Base-by-base conservation (phyloP, 2,113 vertebrate genomes). In the Taurulus bubalis region DNA sequence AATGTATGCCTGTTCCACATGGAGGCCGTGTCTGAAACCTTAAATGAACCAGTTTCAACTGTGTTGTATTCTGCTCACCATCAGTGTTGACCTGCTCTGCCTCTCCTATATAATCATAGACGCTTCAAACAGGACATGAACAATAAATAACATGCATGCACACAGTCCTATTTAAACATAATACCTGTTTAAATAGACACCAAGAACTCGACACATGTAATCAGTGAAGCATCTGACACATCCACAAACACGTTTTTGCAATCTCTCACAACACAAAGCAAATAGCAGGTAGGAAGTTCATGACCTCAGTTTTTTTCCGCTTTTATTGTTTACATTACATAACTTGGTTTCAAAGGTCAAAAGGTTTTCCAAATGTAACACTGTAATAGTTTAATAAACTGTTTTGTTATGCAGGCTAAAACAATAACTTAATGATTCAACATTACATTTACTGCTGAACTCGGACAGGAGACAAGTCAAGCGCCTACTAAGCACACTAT, bases 401-500 rank as follows among this genome's bases (percentile, higher is more conserved):
- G 7, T 62, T 42, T 67, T 58, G 62, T 51, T 79, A 72, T 83
- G 28, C 45, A 65, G 68, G 24, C 55, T 70, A 38, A 87, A 85
- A 71, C 55, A 88, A 85, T 32, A 75, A 40, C 63, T 34, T n/a
- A 59, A 74, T 53, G 36, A 77, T 22, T 79, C 60, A 82, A 78
- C 66, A 83, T 69, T 22, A 80, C 32, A 81, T 77, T 40, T 62
- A 66, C 51, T 55, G 42, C 24, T 69, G 36, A 74, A 47, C 51
- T 51, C 42, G 42, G 42, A 83, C 71, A 68, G 8, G 79, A 71
- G 38, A 72, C 69, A 75, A 76, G 42, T 60, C 18, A 76, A 84
- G 72, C 75, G 77, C 86, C 86, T 79, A 63, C 8, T 12, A 75
- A 79, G 62, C 72, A 82, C 55, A 85, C 76, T 65, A 12, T 51